Evolutionary conservation across 2,888 invertebrate genomes (phyloP), one percentile per base, ranked within the genome.

Genomic region (Endotricha flammealis): DNA sequence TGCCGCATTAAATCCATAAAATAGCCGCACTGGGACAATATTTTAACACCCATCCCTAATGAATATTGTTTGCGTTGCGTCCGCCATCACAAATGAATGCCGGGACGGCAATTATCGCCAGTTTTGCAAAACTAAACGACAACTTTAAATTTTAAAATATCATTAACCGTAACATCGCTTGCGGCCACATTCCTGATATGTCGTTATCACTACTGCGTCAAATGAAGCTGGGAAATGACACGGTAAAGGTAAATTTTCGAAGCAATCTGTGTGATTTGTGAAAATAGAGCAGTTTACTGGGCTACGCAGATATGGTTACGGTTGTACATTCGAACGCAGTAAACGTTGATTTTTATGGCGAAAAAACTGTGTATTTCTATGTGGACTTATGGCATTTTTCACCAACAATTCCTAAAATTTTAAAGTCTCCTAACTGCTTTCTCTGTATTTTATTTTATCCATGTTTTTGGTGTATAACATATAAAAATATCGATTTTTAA

Each of bases 231-330:
- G 59, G 53, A 53, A 50, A 47, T 52, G 44, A 46, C 40, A 41
- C 43, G 40, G 43, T 56, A 61, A 53, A 49, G 35, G 57, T 51
- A 66, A 66, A 66, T 69, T 59, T n/a, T n/a, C n/a, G n/a, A n/a
- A n/a, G n/a, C n/a, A n/a, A n/a, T n/a, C n/a, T n/a, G n/a, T n/a
- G n/a, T n/a, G n/a, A n/a, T n/a, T n/a, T n/a, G n/a, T n/a, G n/a
- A n/a, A n/a, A n/a, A n/a, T n/a, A n/a, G n/a, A n/a, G n/a, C n/a
- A n/a, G n/a, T n/a, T n/a, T n/a, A n/a, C n/a, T n/a, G n/a, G n/a
- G n/a, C n/a, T n/a, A n/a, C n/a, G n/a, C n/a, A n/a, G n/a, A n/a
- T n/a, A n/a, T n/a, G n/a, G n/a, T n/a, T n/a, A n/a, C n/a, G n/a
- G n/a, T n/a, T n/a, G n/a, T n/a, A n/a, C n/a, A n/a, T n/a, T n/a